phyloP scores from a whole-genome alignment of 2,797 vertebrate genomes.

The Leucoraja ocellata region DNA sequence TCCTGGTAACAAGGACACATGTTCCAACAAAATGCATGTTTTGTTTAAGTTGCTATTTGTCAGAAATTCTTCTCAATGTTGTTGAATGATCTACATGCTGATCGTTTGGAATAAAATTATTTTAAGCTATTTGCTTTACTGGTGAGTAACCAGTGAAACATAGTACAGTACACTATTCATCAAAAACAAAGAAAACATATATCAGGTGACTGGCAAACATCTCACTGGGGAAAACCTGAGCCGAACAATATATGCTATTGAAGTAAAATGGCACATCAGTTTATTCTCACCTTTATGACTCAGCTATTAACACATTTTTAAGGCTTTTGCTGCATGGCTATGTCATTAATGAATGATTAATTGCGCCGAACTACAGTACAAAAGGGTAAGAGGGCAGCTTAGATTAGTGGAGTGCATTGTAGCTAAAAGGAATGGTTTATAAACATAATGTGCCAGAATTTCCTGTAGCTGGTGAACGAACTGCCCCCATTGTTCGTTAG shows the following conservation, averaged over 20 bases:
- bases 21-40: slow-evolving; percentile 12
- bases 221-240: slow-evolving; percentile 29
- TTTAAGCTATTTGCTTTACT: background rate
- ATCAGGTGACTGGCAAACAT: background rate
- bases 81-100: background rate
- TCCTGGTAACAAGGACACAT: background rate
- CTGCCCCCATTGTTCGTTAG: background rate
- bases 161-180: slow-evolving; percentile 12
- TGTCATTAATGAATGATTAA: slow-evolving; percentile 31
- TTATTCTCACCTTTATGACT: slow-evolving; percentile 38
- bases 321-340: background rate
- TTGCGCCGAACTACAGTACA: slow-evolving; percentile 3
- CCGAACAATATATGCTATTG: slow-evolving; percentile 28
- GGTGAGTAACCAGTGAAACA: background rate
- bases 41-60: slow-evolving; percentile 6
- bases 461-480: background rate
- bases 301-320: slow-evolving; percentile 27
- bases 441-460: background rate
- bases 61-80: slow-evolving; percentile 15
- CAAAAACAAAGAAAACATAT: slow-evolving; percentile 25
- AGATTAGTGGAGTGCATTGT: slow-evolving; percentile 21
- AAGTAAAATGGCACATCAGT: slow-evolving; percentile 27
- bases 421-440: slow-evolving; percentile 13
- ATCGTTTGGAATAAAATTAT: background rate
- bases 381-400: slow-evolving; percentile 27